These are phyloP conservation scores for Chydorus sphaericus DNA, from an alignment of 2,888 invertebrate species.

Conservation along the genomic window DNA sequence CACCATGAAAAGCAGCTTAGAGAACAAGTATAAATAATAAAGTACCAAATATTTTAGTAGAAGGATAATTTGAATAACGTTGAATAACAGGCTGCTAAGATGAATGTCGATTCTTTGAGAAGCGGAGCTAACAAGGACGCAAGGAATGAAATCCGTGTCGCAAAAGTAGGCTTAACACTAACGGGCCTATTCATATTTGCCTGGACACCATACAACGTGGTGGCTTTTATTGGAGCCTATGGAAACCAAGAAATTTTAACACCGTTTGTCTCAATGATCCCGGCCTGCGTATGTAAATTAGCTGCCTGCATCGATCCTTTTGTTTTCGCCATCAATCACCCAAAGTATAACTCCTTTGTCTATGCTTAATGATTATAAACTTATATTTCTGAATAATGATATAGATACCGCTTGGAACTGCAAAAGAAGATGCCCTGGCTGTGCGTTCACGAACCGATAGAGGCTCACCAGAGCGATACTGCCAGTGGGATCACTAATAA, in stretches of 20 bases:
- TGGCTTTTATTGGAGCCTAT: conserved; percentile 49
- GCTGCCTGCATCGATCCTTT: conserved; percentile 67
- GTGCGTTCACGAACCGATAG: conserved; percentile 15
- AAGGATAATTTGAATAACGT: too few relatives aligned
- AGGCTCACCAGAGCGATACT: too few relatives aligned
- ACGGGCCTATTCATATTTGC: conserved; percentile 53
- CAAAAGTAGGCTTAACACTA: conserved; percentile 56
- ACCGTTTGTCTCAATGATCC: conserved; percentile 50
- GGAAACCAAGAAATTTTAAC: conserved; percentile 42
- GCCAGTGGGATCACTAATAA: too few relatives aligned
- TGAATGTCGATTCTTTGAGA: conserved; percentile 59
- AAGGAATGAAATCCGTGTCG: conserved; percentile 52
- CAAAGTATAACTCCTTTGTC: conserved; percentile 33
- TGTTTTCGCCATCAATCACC: conserved; percentile 62
- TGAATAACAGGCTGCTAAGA: conserved; percentile 62
- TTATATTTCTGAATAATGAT: too few relatives aligned
- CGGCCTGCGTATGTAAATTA: conserved; percentile 51
- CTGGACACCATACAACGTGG: conserved; percentile 63
- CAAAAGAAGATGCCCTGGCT: conserved; percentile 14
- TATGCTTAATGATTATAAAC: too few relatives aligned
- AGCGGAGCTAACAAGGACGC: conserved; percentile 43
- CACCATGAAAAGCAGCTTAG: conserved; percentile 49
- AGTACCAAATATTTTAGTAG: too few relatives aligned
- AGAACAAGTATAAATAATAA: conserved; percentile 30
- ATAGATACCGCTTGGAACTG: conserved; percentile 12